Base-by-base conservation (phyloP, 2,113 vertebrate genomes). In the Puffinus mauretanicus region DNA sequence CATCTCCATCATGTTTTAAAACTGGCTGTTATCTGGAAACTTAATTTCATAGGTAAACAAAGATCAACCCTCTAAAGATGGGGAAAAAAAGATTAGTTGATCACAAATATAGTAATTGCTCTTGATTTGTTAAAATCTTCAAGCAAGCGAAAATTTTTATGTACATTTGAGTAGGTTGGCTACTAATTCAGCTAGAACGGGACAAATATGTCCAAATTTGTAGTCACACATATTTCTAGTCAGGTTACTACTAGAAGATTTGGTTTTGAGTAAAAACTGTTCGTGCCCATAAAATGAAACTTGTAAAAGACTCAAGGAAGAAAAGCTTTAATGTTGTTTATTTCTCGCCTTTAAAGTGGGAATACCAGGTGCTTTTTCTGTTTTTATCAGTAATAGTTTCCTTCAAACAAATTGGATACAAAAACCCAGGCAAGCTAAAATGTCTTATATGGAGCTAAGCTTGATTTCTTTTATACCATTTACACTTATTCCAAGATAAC, bases 91-190 rank as follows among this genome's bases (percentile, higher is more conserved):
- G 9, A n/a, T 36, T 42, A 57, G 7, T 38, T 58, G n/a, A 26
- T 76, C 4, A 0, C 22, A 84, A 55, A 24, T 87, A 11, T 6
- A 51, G 8, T 11, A 82, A n/a, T 78, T 77, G 40, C 22, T 86
- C 5, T 72, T 61, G 6, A 40, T 79, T 86, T 73, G 13, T 94
- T 67, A 42, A 71, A 60, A 67, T 32, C 15, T 51, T 86, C 29
- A 78, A 40, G 16, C 0, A 1, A 88, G 19, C 1, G 2, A 52
- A 71, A 36, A 1, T 3, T 27, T 30, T 29, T 21, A 72, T 64
- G 32, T 38, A 19, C 2, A 2, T 47, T 51, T 91, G 36, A 70
- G 57, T 52, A 80, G 15, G 15, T 3, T 91, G 62, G 34, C 26
- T 81, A 54, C 20, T 79, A 26, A 42, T 47, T 76, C 46, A 47